Conservation (phyloP, 2,888 invertebrate species). For the Lydus trimaculatus region DNA sequence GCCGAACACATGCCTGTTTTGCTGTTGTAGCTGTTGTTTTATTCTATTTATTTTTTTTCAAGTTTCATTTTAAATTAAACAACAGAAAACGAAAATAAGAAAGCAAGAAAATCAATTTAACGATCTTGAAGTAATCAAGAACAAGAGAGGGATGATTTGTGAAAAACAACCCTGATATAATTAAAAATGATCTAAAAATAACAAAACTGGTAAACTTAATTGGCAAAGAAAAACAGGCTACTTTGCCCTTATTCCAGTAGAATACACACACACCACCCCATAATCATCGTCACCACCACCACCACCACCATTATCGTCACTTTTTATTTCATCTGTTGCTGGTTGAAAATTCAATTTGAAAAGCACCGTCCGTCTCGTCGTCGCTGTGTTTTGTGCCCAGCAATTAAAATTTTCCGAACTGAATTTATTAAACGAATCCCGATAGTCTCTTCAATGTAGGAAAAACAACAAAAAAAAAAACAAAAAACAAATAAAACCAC, state of each 20-base stretch:
- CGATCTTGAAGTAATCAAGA: constrained; percentile 10
- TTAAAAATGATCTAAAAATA: constrained; percentile 61
- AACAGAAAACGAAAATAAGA: constrained; percentile 21
- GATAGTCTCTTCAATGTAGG: neutral
- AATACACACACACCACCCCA: neutral
- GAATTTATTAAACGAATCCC: neutral
- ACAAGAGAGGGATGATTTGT: neutral
- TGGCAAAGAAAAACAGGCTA: constrained; percentile 58
- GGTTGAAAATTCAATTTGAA: constrained; percentile 26
- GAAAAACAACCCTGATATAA: constrained; percentile 45
- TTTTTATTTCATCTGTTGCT: constrained; percentile 10
- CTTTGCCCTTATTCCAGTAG: constrained; percentile 28
- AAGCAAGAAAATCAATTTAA: constrained; percentile 11
- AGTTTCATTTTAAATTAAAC: neutral
- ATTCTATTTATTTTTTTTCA: neutral
- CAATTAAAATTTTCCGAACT: constrained; percentile 1
- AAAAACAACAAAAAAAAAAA: constrained; percentile 13
- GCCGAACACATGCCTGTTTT: no score
- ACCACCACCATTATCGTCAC: neutral
- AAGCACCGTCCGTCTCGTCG: constrained; percentile 17
- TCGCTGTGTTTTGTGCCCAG: neutral
- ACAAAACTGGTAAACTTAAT: constrained; percentile 60
- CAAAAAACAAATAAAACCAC: constrained; percentile 10
- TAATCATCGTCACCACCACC: neutral
- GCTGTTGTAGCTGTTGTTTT: no score